Evolutionary conservation across 2,797 vertebrate genomes (phyloP), one percentile per base, ranked within the genome.

Genomic region (Peromyscus nudipes): DNA sequence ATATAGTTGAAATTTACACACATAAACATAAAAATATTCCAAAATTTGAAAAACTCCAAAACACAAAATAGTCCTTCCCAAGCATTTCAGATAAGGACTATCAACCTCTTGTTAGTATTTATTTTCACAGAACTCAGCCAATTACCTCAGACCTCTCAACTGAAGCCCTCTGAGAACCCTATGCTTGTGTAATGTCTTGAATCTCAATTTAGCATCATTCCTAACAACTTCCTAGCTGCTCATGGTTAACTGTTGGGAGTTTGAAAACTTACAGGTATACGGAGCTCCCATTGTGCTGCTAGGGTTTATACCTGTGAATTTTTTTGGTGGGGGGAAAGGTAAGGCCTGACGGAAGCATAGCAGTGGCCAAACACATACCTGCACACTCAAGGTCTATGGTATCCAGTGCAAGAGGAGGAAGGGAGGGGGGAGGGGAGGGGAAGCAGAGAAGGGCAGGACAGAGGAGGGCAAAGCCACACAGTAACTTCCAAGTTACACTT

Each of bases 11-110:
- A 57, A 12, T 88, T 75, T 75, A 88, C 29, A 88, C 23, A 89
- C 57, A 64, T 14, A 65, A 14, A 46, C 21, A 49, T 55, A 21
- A 67, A 80, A 86, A 77, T 65, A 91, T 91, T 79, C 37, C 60
- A 94, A 91, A 71, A 37, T 80, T 27, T 62, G 37, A 69, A 94
- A 91, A 86, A 62, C 57, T 83, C 25, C 64, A 27, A 86, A 85
- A 69, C n/a, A 40, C 31, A 60, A 85, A 67, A n/a, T 60, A 77
- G 1, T 49, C 43, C 19, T 29, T 60, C 40, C 16, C 31, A 27
- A 79, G 43, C n/a, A 80, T 86, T 91, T 86, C 62, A 79, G 40
- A 87, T 34, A 80, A 60, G 23, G 52, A 21, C 49, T n/a, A 46
- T 23, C 17, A 77, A n/a, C 62, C n/a, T 64, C 2, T n/a, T 29